phyloP scores from a whole-genome alignment of 30 jellyfish, hydroid and myxozoan genomes.

The Turritopsis rubra region DNA sequence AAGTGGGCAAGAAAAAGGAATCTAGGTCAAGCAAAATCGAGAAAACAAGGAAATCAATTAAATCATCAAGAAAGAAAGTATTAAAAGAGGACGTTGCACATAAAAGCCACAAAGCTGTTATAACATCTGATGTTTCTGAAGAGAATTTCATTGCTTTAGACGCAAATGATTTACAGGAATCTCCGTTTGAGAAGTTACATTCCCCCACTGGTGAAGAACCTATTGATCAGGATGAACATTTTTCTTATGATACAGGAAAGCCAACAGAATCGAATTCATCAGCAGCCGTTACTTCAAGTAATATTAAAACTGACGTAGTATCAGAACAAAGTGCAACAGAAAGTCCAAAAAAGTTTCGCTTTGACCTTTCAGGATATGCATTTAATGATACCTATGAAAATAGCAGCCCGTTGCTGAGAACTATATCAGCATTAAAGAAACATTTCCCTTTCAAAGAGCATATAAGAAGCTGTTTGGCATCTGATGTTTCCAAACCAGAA shows the following conservation, averaged over 20 bases:
- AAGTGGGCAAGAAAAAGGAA: neutral
- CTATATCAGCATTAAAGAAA: neutral
- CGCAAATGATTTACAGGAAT: neutral
- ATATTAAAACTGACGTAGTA: neutral
- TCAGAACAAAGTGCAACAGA: neutral
- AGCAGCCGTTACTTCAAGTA: neutral
- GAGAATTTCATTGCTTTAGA: neutral
- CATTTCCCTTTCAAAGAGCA: constrained; percentile 3
- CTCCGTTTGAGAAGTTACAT: neutral
- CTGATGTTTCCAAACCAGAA: neutral
- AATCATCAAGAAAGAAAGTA: neutral
- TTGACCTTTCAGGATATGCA: neutral
- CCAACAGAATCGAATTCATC: neutral
- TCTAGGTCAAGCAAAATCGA: neutral
- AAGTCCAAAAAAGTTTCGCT: neutral
- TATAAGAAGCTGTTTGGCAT: neutral
- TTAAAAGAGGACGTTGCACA: neutral
- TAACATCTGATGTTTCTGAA: neutral
- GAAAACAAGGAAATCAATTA: neutral
- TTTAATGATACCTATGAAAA: neutral
- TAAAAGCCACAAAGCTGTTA: neutral
- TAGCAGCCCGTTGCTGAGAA: neutral
- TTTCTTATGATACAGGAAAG: neutral
- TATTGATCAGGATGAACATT: neutral
- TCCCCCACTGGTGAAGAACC: neutral